Evolutionary conservation across 1,140 invertebrate species (phyloP), one percentile per base, ranked within the genome.

Genomic region (Drosophila lacertosa): DNA sequence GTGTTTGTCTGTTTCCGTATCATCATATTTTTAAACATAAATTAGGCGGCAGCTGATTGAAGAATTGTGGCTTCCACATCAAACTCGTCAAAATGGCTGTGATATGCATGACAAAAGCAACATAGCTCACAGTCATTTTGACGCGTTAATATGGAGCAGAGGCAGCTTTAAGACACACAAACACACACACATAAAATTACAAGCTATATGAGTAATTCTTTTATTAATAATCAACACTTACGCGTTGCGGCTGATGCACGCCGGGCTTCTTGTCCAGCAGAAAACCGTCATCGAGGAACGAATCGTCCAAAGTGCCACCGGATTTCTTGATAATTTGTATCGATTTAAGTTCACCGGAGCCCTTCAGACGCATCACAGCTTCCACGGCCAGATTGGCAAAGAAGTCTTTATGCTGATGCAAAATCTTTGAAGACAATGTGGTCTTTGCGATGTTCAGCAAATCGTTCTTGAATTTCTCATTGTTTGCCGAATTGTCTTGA

Each of bases 261-360:
- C 98, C 98, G 13, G 97, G 94, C 92, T 98, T 99, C 90, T 99
- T 99, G 91, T 99, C 98, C 62, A 99, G 92, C 18, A 99, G 93
- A 91, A 99, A 99, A 63, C 99, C 99, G 92, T 99, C 97, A 93
- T 99, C 99, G 9, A 99, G 93, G 92, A 99, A 99, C 10, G 98
- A 99, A 90, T 99, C 98, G 63, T 95, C 94, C 15, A 99, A 92
- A 33, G 96, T 95, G 64, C 96, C 98, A 65, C 99, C 99, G 42
- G 96, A 94, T 82, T 98, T 99, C 90, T 99, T 99, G 42, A 99
- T 99, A 13, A 99, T 96, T 92, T 99, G 99, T 91, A 99, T 99
- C 13, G 98, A 97, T 83, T 97, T 95, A 4, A 99, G 92, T 92
- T 99, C 98, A 16, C 97, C 97, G 64, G 97, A 98, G 22, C 98